A percentile compares a stretch with the other conserved stretches of the same genome.
Evolutionary conservation across 23 tunicate genomes (phyloP).

Genomic region (Oikopleura albicans): DNA sequence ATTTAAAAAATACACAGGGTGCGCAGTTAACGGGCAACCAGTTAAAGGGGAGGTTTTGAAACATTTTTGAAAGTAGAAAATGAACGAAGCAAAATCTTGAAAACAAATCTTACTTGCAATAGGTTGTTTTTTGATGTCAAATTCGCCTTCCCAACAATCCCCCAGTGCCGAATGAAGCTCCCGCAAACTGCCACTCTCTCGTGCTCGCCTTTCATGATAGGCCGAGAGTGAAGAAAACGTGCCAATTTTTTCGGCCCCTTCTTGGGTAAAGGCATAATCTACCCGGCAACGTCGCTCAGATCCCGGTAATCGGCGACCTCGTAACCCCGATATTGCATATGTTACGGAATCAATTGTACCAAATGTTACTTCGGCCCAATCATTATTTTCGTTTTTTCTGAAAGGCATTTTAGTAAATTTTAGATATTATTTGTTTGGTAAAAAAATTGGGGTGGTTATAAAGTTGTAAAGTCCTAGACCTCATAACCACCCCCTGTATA

Average conservation of each 20-base stretch:
- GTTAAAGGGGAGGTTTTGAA: too few relatives aligned
- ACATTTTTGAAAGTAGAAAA: too few relatives aligned
- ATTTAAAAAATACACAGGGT: too few relatives aligned
- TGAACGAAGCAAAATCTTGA: too few relatives aligned
- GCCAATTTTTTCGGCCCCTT: slow-evolving; percentile 10
- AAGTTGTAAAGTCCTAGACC: too few relatives aligned
- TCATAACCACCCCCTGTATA: too few relatives aligned
- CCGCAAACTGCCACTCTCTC: background rate
- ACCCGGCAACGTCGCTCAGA: slow-evolving; percentile 10
- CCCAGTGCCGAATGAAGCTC: slow-evolving; percentile 14
- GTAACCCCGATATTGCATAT: background rate
- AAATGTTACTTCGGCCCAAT: slow-evolving; percentile 13
- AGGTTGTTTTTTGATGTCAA: background rate
- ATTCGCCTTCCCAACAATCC: slow-evolving; percentile 15
- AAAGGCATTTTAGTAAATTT: too few relatives aligned
- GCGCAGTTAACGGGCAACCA: too few relatives aligned
- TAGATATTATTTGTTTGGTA: too few relatives aligned
- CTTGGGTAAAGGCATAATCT: slow-evolving; percentile 10
- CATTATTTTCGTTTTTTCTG: background rate
- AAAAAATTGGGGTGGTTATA: too few relatives aligned
- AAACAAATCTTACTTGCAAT: background rate
- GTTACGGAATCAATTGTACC: background rate
- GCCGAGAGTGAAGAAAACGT: slow-evolving; percentile 4
- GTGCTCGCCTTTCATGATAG: slow-evolving; percentile 15
- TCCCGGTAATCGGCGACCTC: background rate